Evolutionary conservation across 1,140 invertebrate genomes (phyloP).

Genomic region (Hydropsyche tenuis): DNA sequence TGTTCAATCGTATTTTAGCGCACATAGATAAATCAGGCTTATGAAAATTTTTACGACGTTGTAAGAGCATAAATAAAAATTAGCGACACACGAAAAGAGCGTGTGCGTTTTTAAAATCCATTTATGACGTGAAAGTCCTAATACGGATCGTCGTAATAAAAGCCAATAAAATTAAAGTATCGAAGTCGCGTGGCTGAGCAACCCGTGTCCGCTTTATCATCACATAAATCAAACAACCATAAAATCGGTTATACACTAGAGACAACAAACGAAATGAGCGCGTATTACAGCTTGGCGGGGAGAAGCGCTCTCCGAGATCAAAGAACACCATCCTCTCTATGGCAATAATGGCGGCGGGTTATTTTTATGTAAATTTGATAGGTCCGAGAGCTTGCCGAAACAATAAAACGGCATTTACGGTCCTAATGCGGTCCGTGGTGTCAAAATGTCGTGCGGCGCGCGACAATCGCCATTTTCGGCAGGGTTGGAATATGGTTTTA

Average conservation of each 20-base stretch:
- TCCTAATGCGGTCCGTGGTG: conserved; percentile 22
- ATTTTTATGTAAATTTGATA: conserved; percentile 33
- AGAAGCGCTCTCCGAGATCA: conserved; percentile 19
- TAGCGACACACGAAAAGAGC: not conserved
- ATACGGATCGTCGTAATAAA: conserved; percentile 22
- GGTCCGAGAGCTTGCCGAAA: not conserved
- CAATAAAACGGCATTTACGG: conserved; percentile 28
- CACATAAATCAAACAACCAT: conserved; percentile 27
- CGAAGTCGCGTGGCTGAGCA: conserved; percentile 20
- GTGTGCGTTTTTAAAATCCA: conserved; percentile 16
- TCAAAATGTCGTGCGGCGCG: conserved; percentile 14
- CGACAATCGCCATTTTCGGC: not conserved
- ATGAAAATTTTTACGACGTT: not conserved
- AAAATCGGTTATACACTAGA: conserved; percentile 7
- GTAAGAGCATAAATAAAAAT: not conserved
- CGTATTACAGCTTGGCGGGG: too few species aligned
- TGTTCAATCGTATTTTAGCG: too few species aligned
- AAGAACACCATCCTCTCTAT: too few species aligned
- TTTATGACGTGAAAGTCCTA: conserved; percentile 14
- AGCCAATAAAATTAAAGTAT: conserved; percentile 15
- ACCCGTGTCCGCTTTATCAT: conserved; percentile 21
- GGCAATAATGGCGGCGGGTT: conserved; percentile 12
- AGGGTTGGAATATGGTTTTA: not conserved
- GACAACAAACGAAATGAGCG: conserved; percentile 2
- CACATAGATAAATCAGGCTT: too few species aligned